Evolutionary conservation across 2,888 invertebrate species (phyloP).

Genomic region (Altica lythri): DNA sequence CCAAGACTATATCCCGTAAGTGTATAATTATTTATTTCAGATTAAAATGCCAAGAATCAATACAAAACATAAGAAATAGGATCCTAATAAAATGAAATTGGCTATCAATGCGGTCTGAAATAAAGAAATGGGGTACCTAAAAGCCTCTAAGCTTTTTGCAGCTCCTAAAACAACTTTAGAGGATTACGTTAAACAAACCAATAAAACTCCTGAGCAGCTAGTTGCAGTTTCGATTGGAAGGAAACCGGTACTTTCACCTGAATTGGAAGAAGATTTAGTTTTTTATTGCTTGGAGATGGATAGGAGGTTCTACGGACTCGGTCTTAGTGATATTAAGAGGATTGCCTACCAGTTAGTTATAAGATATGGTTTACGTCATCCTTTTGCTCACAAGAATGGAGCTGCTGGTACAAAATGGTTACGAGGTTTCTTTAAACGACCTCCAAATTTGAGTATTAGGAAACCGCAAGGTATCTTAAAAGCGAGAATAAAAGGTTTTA

Average conservation of each 20-base stretch:
- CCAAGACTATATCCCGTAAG: too few relatives aligned
- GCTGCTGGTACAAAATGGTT: not conserved
- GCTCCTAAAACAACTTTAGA: not conserved
- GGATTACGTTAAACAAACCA: not conserved
- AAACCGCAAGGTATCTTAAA: not conserved
- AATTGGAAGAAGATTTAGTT: not conserved
- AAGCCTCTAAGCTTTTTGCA: too few relatives aligned
- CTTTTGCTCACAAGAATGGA: not conserved
- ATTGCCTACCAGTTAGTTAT: not conserved
- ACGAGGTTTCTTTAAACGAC: not conserved
- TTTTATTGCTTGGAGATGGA: not conserved
- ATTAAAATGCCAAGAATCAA: too few relatives aligned
- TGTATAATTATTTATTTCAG: too few relatives aligned
- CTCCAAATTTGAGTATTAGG: not conserved
- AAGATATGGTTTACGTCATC: constrained; percentile 7
- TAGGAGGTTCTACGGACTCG: not conserved
- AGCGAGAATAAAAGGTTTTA: not conserved
- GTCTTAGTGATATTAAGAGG: not conserved
- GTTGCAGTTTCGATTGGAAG: not conserved
- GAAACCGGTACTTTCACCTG: not conserved
- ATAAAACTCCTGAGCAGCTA: not conserved
- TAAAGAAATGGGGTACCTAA: too few relatives aligned
- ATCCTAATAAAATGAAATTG: too few relatives aligned
- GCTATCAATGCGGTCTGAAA: too few relatives aligned
- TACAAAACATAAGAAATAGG: too few relatives aligned